These are phyloP conservation scores for Bungarus multicinctus DNA, from an alignment of 2,113 vertebrate genomes.

Conservation along the genomic window DNA sequence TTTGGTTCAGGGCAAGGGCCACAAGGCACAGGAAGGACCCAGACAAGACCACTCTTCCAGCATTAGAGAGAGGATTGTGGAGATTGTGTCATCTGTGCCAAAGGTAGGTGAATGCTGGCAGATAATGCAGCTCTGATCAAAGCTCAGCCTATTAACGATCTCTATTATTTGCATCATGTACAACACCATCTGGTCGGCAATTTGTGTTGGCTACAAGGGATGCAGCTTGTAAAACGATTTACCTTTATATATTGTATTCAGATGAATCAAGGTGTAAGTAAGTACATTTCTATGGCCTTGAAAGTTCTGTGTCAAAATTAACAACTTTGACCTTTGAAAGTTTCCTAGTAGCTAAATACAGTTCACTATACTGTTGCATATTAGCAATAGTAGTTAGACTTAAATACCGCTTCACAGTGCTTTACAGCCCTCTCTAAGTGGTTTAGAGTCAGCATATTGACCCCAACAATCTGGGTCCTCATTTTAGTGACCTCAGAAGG, in stretches of 20 bases:
- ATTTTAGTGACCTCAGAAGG: no score
- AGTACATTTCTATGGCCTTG: background rate
- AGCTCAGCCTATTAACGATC: background rate
- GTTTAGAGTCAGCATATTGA: no score
- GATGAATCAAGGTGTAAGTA: background rate
- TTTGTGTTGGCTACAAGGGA: background rate
- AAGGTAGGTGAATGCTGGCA: slow-evolving; percentile 66
- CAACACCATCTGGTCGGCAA: background rate
- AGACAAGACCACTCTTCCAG: slow-evolving; percentile 54
- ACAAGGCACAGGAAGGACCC: slow-evolving; percentile 28
- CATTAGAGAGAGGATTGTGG: slow-evolving; percentile 59
- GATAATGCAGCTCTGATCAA: background rate
- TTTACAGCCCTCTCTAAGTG: no score
- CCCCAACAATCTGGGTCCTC: no score
- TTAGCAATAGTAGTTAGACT: no score
- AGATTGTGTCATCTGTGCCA: slow-evolving; percentile 41
- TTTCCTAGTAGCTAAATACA: background rate
- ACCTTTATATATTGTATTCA: background rate
- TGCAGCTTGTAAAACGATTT: background rate
- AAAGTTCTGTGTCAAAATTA: background rate
- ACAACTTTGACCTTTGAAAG: background rate
- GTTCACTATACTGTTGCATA: background rate
- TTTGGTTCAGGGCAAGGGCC: slow-evolving; percentile 50
- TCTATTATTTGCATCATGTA: background rate
- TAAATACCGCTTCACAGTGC: no score